Conservation (phyloP, 2,797 vertebrate genomes). For the Pipistrellus kuhlii region DNA sequence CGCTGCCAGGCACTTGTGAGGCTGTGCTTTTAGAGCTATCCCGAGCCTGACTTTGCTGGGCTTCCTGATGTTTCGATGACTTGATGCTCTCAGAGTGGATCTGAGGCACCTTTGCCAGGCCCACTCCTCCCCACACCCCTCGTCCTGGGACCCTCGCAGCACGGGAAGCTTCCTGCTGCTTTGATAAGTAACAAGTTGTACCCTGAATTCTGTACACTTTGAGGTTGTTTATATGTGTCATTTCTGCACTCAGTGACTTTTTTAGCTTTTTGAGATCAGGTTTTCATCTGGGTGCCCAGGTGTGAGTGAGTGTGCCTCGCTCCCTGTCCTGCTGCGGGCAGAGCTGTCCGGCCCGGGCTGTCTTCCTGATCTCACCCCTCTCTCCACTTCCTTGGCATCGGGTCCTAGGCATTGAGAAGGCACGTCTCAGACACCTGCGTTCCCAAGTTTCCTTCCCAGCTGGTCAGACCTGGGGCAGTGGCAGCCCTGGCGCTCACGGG, state of each 20-base stretch:
- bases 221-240: neutral
- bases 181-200: neutral
- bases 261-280: neutral
- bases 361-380: neutral
- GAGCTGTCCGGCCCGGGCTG: neutral
- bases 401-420: neutral
- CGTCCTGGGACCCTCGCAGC: neutral
- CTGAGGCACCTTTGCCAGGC: neutral
- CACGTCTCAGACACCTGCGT: neutral
- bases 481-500: neutral
- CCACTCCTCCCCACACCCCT: fast-evolving
- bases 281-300: neutral
- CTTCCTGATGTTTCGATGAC: neutral
- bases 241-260: neutral
- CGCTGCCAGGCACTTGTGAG: too few relatives aligned
- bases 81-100: neutral
- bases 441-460: neutral
- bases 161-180: neutral
- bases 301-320: neutral
- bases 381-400: neutral
- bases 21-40: neutral
- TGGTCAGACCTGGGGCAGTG: neutral
- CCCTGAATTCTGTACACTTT: neutral
- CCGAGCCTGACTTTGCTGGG: neutral
- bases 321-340: neutral